phyloP scores from a whole-genome alignment of 2,888 invertebrate species.

The Philhelius pedissequus region DNA sequence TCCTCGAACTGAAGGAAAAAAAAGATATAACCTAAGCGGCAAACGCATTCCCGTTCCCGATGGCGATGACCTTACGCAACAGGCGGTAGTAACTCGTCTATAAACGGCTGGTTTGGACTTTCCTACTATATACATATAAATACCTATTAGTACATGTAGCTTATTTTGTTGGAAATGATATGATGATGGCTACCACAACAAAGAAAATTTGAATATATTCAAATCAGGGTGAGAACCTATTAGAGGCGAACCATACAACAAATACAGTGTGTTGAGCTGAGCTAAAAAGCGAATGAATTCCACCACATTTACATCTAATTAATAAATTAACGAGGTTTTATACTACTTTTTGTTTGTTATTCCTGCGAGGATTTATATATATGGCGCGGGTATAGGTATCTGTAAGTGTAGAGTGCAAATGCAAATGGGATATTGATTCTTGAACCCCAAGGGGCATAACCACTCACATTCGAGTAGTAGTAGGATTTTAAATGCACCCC shows the following conservation, averaged over 20 bases:
- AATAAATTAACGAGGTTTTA: constrained; percentile 65
- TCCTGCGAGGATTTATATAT: not conserved
- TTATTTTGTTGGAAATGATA: not conserved
- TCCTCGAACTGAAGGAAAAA: constrained; percentile 58
- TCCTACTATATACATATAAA: too few relatives aligned
- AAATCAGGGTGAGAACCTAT: constrained; percentile 68
- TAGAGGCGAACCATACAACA: constrained; percentile 34
- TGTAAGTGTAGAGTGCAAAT: not conserved
- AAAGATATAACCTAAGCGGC: not conserved
- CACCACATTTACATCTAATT: constrained; percentile 66
- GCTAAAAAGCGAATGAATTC: constrained; percentile 41
- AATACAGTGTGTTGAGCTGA: constrained; percentile 33
- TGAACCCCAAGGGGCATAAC: constrained; percentile 3
- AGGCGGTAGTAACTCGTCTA: constrained; percentile 15
- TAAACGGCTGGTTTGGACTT: constrained; percentile 22
- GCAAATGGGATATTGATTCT: constrained; percentile 19
- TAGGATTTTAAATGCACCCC: not conserved
- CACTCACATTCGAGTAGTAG: not conserved
- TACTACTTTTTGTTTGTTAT: constrained; percentile 31
- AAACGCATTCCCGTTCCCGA: constrained; percentile 9
- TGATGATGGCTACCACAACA: constrained; percentile 49
- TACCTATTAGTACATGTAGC: too few relatives aligned
- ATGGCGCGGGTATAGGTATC: not conserved
- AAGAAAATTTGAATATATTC: constrained; percentile 67
- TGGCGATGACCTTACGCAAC: constrained; percentile 68